These are phyloP conservation scores for cattle (Bos taurus) DNA, from an alignment of 2,113 vertebrate genomes.

Conservation along the genomic window DNA sequence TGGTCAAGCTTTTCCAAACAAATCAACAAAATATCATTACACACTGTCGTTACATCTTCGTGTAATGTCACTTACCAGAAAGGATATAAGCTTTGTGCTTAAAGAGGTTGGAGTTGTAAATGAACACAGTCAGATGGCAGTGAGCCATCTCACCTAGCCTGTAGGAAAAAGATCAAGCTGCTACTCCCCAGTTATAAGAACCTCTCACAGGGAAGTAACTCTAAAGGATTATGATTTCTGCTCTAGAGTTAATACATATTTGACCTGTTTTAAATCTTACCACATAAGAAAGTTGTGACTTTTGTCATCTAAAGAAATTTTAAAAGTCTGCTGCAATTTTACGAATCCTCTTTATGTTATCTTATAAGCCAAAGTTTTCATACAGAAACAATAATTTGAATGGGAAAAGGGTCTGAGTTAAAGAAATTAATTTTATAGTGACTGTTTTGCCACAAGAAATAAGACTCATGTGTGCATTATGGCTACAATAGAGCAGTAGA, in stretches of 20 bases:
- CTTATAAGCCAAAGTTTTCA: neutral
- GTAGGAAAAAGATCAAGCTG: neutral
- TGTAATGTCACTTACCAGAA: slow-evolving; percentile 8
- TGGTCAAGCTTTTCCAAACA: neutral
- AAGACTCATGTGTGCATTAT: neutral
- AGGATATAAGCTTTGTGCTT: neutral
- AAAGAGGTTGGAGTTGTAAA: neutral
- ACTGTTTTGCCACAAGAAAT: neutral
- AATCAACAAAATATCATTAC: neutral
- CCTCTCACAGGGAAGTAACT: neutral
- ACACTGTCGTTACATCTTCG: neutral
- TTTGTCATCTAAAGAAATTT: slow-evolving; percentile 20
- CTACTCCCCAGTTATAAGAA: neutral
- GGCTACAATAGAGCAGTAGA: neutral
- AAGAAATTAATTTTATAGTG: slow-evolving; percentile 17
- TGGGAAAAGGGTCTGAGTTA: neutral
- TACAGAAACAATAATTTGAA: neutral
- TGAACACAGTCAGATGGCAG: neutral
- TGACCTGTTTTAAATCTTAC: slow-evolving; percentile 8
- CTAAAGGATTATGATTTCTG: slow-evolving; percentile 20
- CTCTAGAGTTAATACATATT: neutral
- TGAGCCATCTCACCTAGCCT: neutral
- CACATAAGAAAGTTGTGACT: neutral
- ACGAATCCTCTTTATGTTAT: slow-evolving; percentile 23
- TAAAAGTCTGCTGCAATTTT: neutral